phyloP scores from a whole-genome alignment of 2,888 invertebrate species.

The Acleris sparsana region DNA sequence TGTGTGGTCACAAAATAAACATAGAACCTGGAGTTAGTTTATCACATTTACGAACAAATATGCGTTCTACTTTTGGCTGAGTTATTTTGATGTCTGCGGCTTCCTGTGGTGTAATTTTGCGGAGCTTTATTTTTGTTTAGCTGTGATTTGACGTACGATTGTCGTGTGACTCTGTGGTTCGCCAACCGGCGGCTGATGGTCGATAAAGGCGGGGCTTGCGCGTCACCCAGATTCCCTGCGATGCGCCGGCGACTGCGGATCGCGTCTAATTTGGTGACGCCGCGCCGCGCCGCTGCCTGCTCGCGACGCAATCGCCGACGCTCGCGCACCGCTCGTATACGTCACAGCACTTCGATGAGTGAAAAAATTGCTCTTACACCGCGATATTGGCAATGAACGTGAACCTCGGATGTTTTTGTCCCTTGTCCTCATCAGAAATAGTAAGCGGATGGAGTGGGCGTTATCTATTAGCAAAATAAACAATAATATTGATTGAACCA shows the following conservation, averaged over 20 bases:
- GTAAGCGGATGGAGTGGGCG: slow-evolving; percentile 41
- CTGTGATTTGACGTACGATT: slow-evolving; percentile 53
- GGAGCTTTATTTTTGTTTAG: slow-evolving; percentile 56
- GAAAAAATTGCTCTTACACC: slow-evolving; percentile 41
- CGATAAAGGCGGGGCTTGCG: slow-evolving; percentile 65
- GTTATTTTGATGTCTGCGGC: slow-evolving; percentile 32
- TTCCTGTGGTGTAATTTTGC: slow-evolving; percentile 50
- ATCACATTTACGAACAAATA: background rate
- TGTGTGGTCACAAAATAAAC: too few relatives aligned
- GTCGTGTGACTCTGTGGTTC: slow-evolving; percentile 59
- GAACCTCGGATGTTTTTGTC: slow-evolving; percentile 39
- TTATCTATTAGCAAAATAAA: slow-evolving; percentile 39
- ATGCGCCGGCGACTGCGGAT: slow-evolving; percentile 52
- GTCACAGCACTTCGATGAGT: slow-evolving; percentile 43
- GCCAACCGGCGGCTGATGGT: slow-evolving; percentile 52
- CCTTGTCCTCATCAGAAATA: slow-evolving; percentile 38
- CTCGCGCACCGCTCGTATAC: slow-evolving; percentile 30
- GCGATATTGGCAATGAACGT: slow-evolving; percentile 51
- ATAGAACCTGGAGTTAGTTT: background rate
- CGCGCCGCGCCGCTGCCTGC: slow-evolving; percentile 45
- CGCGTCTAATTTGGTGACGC: slow-evolving; percentile 81
- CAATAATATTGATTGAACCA: slow-evolving; percentile 22
- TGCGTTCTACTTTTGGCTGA: slow-evolving; percentile 5
- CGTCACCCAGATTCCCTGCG: slow-evolving; percentile 66
- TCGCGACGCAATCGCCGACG: slow-evolving; percentile 58